phyloP scores from a whole-genome alignment of 2,888 invertebrate species.

The Stegana nigrithorax region DNA sequence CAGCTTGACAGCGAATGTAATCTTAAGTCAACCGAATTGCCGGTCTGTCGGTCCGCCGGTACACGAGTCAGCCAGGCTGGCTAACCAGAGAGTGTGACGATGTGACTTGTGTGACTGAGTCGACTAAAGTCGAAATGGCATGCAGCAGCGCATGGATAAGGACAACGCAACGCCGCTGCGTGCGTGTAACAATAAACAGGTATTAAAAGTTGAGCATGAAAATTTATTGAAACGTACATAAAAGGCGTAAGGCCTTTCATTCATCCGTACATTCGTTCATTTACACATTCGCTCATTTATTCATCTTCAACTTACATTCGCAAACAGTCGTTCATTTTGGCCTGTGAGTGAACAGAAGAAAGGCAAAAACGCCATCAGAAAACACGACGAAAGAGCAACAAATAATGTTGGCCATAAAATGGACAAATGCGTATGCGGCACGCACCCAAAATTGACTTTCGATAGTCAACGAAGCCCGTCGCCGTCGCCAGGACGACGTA shows the following conservation, averaged over 20 bases:
- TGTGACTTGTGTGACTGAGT: background rate
- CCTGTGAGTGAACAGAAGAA: too few species aligned
- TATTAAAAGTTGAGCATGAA: conserved; percentile 41
- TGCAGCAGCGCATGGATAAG: too few species aligned
- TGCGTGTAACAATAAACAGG: conserved; percentile 47
- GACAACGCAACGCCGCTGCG: background rate
- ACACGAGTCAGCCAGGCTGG: background rate
- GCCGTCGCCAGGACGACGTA: too few species aligned
- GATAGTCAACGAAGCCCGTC: conserved; percentile 51
- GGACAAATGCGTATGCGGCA: conserved; percentile 58
- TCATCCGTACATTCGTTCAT: background rate
- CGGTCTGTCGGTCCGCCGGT: background rate
- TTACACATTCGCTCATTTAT: background rate
- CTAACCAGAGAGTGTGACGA: background rate
- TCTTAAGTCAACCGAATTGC: too few species aligned
- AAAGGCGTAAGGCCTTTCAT: conserved; percentile 31
- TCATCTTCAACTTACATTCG: too few species aligned
- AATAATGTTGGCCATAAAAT: conserved; percentile 52
- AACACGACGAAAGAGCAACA: too few species aligned
- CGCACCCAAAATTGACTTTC: conserved; percentile 59
- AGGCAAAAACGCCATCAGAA: too few species aligned
- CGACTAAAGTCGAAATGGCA: background rate
- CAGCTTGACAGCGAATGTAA: too few species aligned
- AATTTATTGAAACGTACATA: conserved; percentile 56
- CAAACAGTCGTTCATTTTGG: background rate